Percentiles rank a stretch among this genome's conserved stretches.
Evolutionary conservation across 1,140 invertebrate species (phyloP).

Genomic region (Drosophila ambigua): DNA sequence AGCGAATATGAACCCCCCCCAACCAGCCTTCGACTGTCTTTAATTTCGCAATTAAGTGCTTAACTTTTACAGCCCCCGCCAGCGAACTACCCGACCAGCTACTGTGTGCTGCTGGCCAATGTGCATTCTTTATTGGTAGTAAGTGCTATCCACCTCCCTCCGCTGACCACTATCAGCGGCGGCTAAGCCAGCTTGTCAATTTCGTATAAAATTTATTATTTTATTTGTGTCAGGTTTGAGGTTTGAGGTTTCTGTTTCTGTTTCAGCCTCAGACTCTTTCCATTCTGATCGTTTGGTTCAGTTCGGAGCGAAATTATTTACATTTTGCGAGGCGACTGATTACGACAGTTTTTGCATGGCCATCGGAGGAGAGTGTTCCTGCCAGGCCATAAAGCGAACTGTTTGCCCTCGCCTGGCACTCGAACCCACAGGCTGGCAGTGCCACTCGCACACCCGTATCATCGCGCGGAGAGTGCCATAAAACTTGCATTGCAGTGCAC

Average conservation of each 20-base stretch:
- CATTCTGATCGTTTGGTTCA: conserved; percentile 11
- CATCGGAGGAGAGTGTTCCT: conserved; percentile 14
- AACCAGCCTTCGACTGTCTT: conserved; percentile 57
- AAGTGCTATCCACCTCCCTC: conserved; percentile 17
- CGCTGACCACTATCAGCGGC: conserved; percentile 60
- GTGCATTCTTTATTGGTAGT: conserved; percentile 29
- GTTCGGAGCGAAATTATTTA: conserved; percentile 67
- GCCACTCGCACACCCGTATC: conserved; percentile 2
- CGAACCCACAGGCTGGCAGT: not conserved
- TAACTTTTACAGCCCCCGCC: conserved; percentile 61
- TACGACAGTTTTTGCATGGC: conserved; percentile 63
- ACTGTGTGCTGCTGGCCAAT: conserved; percentile 47
- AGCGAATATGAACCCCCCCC: not conserved
- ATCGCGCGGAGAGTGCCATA: conserved; percentile 61
- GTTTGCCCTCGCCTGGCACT: conserved; percentile 65
- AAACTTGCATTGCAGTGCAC: conserved; percentile 76
- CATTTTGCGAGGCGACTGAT: conserved; percentile 64
- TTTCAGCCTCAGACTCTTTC: conserved; percentile 28
- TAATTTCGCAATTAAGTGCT: conserved; percentile 80
- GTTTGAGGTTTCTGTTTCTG: conserved; percentile 27
- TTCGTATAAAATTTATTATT: conserved; percentile 81
- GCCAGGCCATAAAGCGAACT: conserved; percentile 67
- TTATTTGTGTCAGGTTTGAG: conserved; percentile 76
- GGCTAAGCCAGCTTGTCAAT: conserved; percentile 79
- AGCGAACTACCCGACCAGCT: conserved; percentile 70